Evolutionary conservation across 2,888 invertebrate genomes (phyloP).

Genomic region (Apomyelois bistriatella): DNA sequence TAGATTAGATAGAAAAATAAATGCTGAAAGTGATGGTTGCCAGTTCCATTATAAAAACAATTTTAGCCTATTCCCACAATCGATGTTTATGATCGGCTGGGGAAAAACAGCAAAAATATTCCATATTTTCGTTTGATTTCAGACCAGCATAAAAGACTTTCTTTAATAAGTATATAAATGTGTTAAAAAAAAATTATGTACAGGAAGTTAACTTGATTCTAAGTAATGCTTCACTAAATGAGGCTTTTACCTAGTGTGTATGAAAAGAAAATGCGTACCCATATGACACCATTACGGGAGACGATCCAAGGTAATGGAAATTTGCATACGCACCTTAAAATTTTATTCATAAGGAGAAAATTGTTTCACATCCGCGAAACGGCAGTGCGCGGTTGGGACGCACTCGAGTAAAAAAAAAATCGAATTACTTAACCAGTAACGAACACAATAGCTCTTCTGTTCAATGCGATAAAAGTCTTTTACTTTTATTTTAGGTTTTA

Average conservation of each 20-base stretch:
- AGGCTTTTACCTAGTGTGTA: conserved; percentile 54
- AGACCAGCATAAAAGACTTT: too few species aligned
- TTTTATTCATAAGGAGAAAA: conserved; percentile 78
- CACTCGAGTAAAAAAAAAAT: conserved; percentile 63
- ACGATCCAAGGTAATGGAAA: conserved; percentile 68
- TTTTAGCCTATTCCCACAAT: too few species aligned
- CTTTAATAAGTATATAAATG: too few species aligned
- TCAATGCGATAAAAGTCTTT: not conserved
- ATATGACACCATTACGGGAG: conserved; percentile 66
- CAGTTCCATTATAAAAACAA: too few species aligned
- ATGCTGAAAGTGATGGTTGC: too few species aligned
- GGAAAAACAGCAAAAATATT: too few species aligned
- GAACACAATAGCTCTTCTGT: not conserved
- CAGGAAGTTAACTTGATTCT: conserved; percentile 12
- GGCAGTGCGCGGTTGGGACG: conserved; percentile 30
- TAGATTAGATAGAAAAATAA: too few species aligned
- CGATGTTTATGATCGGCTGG: too few species aligned
- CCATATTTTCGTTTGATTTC: too few species aligned
- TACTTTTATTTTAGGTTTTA: too few species aligned
- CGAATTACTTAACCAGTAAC: conserved; percentile 52
- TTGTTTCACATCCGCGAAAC: conserved; percentile 62
- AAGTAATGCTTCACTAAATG: conserved; percentile 38
- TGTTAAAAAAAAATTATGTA: not conserved
- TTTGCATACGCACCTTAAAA: conserved; percentile 76
- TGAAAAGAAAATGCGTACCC: conserved; percentile 63